phyloP scores from a whole-genome alignment of 1,140 invertebrate species.

The Spodoptera litura region DNA sequence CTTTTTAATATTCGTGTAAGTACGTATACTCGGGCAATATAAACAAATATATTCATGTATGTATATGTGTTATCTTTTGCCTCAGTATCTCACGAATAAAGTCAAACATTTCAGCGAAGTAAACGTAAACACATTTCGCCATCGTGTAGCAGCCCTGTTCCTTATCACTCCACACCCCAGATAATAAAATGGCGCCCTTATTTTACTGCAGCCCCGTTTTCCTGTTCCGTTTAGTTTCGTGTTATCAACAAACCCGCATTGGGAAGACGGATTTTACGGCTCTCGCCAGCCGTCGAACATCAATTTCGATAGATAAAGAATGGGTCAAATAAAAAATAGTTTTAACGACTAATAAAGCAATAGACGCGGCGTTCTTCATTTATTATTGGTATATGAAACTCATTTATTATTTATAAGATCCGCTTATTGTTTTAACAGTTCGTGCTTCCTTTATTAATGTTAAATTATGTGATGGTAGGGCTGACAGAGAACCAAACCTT shows the following conservation, averaged over 20 bases:
- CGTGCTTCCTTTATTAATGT: conserved; percentile 37
- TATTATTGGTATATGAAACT: background rate
- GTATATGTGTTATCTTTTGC: background rate
- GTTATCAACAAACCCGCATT: conserved; percentile 53
- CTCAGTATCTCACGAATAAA: background rate
- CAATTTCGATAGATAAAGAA: conserved; percentile 22
- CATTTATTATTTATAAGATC: conserved; percentile 27
- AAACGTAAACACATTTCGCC: conserved; percentile 28
- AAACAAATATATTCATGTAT: no score
- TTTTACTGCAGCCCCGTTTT: conserved; percentile 46
- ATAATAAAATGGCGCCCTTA: conserved; percentile 61
- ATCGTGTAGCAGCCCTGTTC: conserved; percentile 54
- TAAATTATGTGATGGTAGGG: background rate
- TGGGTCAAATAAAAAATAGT: conserved; percentile 1
- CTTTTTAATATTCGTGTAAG: background rate
- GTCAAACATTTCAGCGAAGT: background rate
- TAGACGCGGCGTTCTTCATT: conserved; percentile 1
- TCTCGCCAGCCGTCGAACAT: conserved; percentile 5
- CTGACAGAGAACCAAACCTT: no score
- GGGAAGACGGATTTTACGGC: conserved; percentile 26
- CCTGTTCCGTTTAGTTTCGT: conserved; percentile 25
- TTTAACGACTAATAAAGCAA: background rate
- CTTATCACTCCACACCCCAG: conserved; percentile 62
- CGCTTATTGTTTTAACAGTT: conserved; percentile 27
- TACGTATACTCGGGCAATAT: no score